Evolutionary conservation across 1,140 invertebrate genomes (phyloP).

Genomic region (Theocolax elegans): DNA sequence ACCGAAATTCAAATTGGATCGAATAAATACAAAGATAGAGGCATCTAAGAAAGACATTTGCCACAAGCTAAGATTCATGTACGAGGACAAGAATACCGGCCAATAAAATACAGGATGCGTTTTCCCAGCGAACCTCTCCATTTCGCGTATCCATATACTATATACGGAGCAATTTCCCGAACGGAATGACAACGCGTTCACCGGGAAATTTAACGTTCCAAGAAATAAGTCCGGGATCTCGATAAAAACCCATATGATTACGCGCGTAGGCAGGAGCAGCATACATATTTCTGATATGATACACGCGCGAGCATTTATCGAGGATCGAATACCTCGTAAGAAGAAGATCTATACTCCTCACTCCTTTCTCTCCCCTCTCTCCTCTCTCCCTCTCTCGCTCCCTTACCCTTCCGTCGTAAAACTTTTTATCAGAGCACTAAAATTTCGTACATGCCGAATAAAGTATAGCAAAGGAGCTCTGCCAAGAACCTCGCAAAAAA

Average conservation of each 20-base stretch:
- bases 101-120: not conserved
- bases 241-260: slow-evolving; percentile 24
- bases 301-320: slow-evolving; percentile 30
- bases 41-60: not conserved
- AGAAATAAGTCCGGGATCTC: slow-evolving; percentile 20
- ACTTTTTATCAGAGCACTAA: slow-evolving; percentile 38
- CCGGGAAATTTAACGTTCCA: slow-evolving; percentile 24
- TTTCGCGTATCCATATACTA: too few species aligned
- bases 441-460: slow-evolving; percentile 35
- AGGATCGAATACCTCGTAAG: slow-evolving; percentile 32
- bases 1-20: too few species aligned
- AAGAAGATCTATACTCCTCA: not conserved
- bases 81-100: not conserved
- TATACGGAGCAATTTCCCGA: not conserved
- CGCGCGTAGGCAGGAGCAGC: not conserved
- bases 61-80: not conserved
- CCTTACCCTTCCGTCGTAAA: slow-evolving; percentile 7
- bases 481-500: slow-evolving; percentile 7
- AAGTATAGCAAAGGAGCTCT: slow-evolving; percentile 1
- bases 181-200: slow-evolving; percentile 16
- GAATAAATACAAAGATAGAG: too few species aligned
- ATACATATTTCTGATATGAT: slow-evolving; percentile 25
- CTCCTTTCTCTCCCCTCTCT: not conserved
- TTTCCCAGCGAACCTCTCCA: not conserved
- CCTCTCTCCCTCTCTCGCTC: too few species aligned